These are phyloP conservation scores for Himalopsyche kuldschensis DNA, from an alignment of 2,888 invertebrate genomes.

Conservation along the genomic window DNA sequence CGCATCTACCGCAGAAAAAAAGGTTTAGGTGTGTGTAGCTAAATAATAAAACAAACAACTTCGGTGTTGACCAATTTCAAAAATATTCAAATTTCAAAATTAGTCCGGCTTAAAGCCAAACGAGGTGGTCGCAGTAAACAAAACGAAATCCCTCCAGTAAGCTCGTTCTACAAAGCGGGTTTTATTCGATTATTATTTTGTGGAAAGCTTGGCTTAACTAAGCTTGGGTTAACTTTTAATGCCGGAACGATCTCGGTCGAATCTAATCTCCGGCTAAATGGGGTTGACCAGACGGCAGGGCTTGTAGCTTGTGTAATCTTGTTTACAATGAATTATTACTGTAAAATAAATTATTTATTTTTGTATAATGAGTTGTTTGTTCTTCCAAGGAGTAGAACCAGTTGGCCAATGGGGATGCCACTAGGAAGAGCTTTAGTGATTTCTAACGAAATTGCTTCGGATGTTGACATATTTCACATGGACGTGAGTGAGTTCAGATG, in stretches of 20 bases:
- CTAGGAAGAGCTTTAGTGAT: no score
- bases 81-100: neutral
- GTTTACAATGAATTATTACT: neutral
- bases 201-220: slow-evolving; percentile 22
- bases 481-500: no score
- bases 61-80: neutral
- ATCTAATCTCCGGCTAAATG: slow-evolving; percentile 30
- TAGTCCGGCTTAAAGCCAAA: neutral
- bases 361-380: no score
- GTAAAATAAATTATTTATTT: no score
- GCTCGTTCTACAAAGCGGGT: neutral
- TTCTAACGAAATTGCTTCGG: no score
- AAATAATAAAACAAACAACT: neutral
- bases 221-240: slow-evolving; percentile 15
- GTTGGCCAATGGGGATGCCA: no score
- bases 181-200: slow-evolving; percentile 28
- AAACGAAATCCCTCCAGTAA: neutral
- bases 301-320: neutral
- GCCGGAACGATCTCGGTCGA: slow-evolving; percentile 9
- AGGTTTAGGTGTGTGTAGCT: no score
- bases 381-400: no score
- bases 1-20: no score
- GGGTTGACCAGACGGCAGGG: slow-evolving; percentile 23
- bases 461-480: no score
- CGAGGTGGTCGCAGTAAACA: neutral